Conservation (phyloP, 2,113 vertebrate genomes). For the Probosciger aterrimus region DNA sequence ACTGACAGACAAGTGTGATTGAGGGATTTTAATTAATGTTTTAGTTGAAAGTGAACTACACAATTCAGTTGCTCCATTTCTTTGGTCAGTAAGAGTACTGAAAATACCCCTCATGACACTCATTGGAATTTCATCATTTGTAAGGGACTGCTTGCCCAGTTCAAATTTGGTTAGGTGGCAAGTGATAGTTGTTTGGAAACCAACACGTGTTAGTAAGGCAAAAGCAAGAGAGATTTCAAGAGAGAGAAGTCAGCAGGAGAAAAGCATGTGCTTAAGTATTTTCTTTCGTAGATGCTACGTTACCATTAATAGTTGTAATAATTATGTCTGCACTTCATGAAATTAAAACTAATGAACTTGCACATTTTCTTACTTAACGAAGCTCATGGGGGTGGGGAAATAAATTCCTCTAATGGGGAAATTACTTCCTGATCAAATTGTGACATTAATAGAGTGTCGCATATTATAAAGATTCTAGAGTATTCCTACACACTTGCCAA, state of each 20-base stretch:
- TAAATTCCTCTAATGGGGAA: neutral
- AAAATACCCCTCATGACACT: neutral
- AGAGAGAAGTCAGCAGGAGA: neutral
- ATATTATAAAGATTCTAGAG: neutral
- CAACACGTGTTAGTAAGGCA: neutral
- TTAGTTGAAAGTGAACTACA: slow-evolving; percentile 43
- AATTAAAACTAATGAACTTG: slow-evolving; percentile 25
- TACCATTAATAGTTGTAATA: neutral
- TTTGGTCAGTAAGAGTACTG: slow-evolving; percentile 40
- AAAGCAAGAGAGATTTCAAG: neutral
- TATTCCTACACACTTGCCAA: neutral
- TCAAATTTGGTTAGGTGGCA: neutral
- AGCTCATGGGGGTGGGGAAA: neutral
- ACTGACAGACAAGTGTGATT: neutral
- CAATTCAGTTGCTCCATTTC: slow-evolving; percentile 28
- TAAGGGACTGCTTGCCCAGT: neutral
- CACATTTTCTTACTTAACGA: neutral
- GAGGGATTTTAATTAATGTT: slow-evolving; percentile 28
- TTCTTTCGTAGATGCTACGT: neutral
- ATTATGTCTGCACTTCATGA: neutral
- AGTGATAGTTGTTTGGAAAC: neutral
- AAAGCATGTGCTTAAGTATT: neutral
- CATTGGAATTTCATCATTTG: slow-evolving; percentile 33
- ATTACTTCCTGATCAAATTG: neutral
- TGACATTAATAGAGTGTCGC: neutral